These are phyloP conservation scores for Orycteropus afer DNA, from an alignment of 2,113 vertebrate genomes.

Conservation along the genomic window DNA sequence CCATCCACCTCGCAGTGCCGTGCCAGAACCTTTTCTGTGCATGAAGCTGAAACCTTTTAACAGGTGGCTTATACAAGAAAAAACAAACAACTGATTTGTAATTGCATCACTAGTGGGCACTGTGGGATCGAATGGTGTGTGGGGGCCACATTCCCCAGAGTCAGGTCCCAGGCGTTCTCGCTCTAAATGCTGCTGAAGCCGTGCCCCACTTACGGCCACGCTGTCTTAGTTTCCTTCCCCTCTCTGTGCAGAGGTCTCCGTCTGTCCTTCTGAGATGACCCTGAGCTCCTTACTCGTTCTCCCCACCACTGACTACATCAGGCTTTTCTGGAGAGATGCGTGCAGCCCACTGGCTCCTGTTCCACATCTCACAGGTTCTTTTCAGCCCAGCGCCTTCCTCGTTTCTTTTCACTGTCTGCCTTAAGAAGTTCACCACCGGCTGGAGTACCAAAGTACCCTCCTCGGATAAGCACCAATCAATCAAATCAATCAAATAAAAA, in stretches of 20 bases:
- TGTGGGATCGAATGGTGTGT: fast-evolving
- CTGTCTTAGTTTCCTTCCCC: not conserved
- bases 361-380: not conserved
- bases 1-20: not conserved
- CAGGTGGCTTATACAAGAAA: not conserved
- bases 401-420: not conserved
- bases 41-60: not conserved
- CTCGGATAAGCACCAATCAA: not conserved
- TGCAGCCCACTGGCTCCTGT: not conserved
- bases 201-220: not conserved
- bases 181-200: not conserved
- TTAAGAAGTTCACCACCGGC: not conserved
- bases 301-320: not conserved
- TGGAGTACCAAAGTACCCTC: not conserved
- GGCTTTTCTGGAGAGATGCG: not conserved
- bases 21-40: not conserved
- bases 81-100: not conserved
- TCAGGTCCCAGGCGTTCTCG: not conserved
- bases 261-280: not conserved
- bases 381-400: not conserved
- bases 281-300: not conserved
- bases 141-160: not conserved
- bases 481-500: too few species aligned
- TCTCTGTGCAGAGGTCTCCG: not conserved
- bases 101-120: not conserved